Conservation (phyloP, 2,113 vertebrate species). For the Lepus americanus region DNA sequence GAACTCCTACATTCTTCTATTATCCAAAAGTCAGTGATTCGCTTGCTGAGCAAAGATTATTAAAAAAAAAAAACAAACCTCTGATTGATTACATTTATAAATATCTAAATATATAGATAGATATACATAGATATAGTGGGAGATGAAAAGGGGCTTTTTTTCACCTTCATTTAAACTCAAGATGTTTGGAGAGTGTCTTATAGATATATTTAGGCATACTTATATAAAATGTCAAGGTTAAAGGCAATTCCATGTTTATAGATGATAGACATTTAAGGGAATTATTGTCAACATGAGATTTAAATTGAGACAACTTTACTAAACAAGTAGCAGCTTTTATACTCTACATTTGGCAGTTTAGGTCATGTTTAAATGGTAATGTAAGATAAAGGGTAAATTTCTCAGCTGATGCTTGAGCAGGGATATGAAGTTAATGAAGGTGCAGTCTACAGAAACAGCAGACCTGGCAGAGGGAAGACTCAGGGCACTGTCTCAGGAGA, state of each 20-base stretch:
- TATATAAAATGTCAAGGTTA: not conserved
- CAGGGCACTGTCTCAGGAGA: not conserved
- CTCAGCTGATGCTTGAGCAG: not conserved
- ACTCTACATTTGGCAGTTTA: conserved; percentile 31
- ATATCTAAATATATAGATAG: too few relatives aligned
- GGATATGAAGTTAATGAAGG: not conserved
- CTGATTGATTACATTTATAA: too few relatives aligned
- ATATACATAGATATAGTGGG: not conserved
- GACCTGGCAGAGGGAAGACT: not conserved
- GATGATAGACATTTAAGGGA: not conserved
- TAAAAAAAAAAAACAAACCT: too few relatives aligned
- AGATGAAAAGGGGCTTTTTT: not conserved
- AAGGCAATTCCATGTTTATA: not conserved
- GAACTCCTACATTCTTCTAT: too few relatives aligned
- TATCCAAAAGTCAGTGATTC: too few relatives aligned
- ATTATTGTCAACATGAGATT: not conserved
- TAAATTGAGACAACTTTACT: not conserved
- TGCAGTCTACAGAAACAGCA: not conserved
- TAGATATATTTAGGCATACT: not conserved
- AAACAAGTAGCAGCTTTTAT: conserved; percentile 7
- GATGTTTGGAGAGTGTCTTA: not conserved
- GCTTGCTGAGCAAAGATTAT: too few relatives aligned
- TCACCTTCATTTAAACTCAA: not conserved
- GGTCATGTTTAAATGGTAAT: not conserved
- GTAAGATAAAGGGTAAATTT: not conserved